Conservation (phyloP, 2,113 vertebrate species). For the Ceyx melanurus region DNA sequence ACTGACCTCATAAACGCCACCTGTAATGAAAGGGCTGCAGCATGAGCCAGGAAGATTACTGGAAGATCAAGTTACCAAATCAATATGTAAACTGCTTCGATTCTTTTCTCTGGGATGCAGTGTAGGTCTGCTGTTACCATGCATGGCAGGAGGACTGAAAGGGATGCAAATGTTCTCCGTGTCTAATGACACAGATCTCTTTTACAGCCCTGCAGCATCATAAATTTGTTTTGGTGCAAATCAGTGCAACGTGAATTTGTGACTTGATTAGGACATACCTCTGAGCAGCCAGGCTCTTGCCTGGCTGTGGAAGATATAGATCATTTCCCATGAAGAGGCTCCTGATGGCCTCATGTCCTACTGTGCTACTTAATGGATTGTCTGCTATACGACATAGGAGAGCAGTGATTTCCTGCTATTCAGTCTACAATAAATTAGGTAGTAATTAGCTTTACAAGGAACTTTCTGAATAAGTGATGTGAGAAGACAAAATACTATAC, state of each 20-base stretch:
- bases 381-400: neutral
- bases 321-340: neutral
- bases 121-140: neutral
- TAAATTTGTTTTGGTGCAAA: neutral
- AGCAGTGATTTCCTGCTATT: neutral
- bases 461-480: neutral
- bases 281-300: neutral
- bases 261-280: neutral
- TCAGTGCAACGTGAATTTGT: neutral
- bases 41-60: neutral
- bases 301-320: neutral
- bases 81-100: neutral
- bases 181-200: neutral
- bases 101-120: neutral
- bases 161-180: neutral
- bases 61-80: neutral
- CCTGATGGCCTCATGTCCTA: neutral
- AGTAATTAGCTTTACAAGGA: neutral
- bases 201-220: neutral
- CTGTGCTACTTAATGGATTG: constrained; percentile 13
- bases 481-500: neutral
- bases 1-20: neutral
- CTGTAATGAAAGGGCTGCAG: neutral
- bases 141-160: neutral
- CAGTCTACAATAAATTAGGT: neutral